phyloP scores from a whole-genome alignment of 2,888 invertebrate species.

The Diaphora mendica region DNA sequence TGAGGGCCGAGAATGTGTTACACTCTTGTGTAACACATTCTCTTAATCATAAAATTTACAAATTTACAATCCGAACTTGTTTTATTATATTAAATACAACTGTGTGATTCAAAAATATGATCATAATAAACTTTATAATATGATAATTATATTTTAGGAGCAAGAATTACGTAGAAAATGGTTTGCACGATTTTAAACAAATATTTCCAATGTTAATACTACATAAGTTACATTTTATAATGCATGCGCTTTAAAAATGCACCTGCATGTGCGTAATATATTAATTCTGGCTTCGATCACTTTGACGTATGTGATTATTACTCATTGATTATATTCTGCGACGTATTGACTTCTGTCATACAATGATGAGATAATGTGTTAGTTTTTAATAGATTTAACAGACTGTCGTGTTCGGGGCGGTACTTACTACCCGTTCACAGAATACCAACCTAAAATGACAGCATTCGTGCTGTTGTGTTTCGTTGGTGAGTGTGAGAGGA shows the following conservation, averaged over 20 bases:
- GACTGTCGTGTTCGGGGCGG: too few relatives aligned
- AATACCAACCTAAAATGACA: too few relatives aligned
- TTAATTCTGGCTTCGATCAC: neutral
- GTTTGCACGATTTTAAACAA: too few relatives aligned
- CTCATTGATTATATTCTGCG: neutral
- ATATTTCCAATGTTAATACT: too few relatives aligned
- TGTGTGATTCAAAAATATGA: neutral
- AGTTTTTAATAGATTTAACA: too few relatives aligned
- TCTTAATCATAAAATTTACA: neutral
- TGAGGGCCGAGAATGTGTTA: too few relatives aligned
- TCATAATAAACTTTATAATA: neutral
- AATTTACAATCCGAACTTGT: neutral
- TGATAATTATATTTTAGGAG: neutral
- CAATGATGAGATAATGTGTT: constrained; percentile 22
- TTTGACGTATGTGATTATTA: neutral
- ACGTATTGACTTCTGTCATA: neutral
- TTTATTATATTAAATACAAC: neutral
- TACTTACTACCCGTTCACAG: too few relatives aligned
- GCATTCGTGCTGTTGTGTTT: too few relatives aligned
- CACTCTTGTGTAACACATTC: neutral
- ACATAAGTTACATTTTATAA: too few relatives aligned
- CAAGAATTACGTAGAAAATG: neutral
- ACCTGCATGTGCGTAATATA: neutral
- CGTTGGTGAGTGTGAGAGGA: too few relatives aligned
- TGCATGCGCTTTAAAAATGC: neutral